Base-by-base conservation (phyloP, 1,140 invertebrate genomes). In the Trachelipus rathkii region DNA sequence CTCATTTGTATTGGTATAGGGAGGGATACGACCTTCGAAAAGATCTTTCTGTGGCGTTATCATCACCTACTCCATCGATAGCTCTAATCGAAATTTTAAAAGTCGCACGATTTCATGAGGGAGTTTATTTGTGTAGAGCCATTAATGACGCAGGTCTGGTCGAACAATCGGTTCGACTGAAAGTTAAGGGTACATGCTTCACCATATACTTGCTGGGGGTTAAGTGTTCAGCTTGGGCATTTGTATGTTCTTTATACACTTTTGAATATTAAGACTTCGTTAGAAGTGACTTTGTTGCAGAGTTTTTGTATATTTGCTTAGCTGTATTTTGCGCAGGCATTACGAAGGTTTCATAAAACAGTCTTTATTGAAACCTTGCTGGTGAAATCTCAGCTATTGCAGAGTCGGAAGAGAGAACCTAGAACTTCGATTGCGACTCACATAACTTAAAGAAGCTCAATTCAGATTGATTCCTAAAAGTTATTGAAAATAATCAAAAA, bases 71-170 rank as follows among this genome's bases (percentile, higher is more conserved):
- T 33, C 74, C 79, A 3, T 53, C 79, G 21, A 81, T 81, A 75
- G 73, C 77, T 19, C 77, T 78, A 69, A 71, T 81, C 71, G 71
- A 78, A 23, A 77, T 81, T 33, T 21, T 44, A n/a, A 73, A 77
- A 13, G 75, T 78, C 23, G 69, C 53, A 10, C 73, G 76, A 50
- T 43, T 74, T 15, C 77, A 76, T 53, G 73, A 75, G 9, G 78
- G 78, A 50, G 74, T 23, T 19, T 82, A 82, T 72, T 73, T 78
- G 23, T 82, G 82, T 68, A 44, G 60, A 19, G 82, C 82, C 19
- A 73, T 76, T 66, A 82, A 82, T 46, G 75, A 78, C 21, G 82
- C 80, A 21, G 82, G 82, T 11, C 33, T 71, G 50, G 77, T 75
- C 19, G 50, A 81, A 69, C 77, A 77, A 21, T 74, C 77, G 3